These are phyloP conservation scores for Donacobius atricapilla DNA, from an alignment of 2,113 vertebrate genomes.

Conservation along the genomic window DNA sequence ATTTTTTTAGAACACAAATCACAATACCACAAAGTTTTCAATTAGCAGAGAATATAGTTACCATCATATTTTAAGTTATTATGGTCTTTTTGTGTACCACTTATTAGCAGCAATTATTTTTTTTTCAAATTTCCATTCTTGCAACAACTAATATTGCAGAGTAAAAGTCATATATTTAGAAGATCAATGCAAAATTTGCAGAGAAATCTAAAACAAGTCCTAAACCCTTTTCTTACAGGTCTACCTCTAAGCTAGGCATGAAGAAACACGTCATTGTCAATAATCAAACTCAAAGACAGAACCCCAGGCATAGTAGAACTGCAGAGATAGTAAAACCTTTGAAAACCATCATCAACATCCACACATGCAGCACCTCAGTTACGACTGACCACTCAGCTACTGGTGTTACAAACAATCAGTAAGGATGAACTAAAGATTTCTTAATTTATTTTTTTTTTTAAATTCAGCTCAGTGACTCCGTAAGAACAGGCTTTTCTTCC, in stretches of 20 bases:
- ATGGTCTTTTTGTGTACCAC: neutral
- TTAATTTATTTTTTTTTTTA: neutral
- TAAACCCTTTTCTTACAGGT: neutral
- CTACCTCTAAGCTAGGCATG: neutral
- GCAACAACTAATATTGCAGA: neutral
- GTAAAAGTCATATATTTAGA: neutral
- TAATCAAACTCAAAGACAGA: neutral
- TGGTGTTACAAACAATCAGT: neutral
- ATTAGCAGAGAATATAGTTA: neutral
- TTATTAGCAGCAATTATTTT: neutral
- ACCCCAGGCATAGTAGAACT: neutral
- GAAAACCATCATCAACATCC: neutral
- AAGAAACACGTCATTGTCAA: neutral
- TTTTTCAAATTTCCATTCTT: neutral
- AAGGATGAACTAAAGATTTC: neutral
- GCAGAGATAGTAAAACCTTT: neutral
- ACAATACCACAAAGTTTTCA: neutral
- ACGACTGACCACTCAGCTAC: rapidly evolving
- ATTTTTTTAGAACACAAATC: neutral
- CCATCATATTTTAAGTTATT: neutral
- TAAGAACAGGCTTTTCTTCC: neutral
- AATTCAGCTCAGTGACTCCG: neutral
- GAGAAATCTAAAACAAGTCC: neutral
- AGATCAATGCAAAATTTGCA: neutral
- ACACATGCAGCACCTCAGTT: neutral